A percentile compares a stretch with the other conserved stretches of the same genome.
These are phyloP conservation scores for Napeogenes inachia DNA, from an alignment of 2,888 invertebrate genomes.

Conservation along the genomic window DNA sequence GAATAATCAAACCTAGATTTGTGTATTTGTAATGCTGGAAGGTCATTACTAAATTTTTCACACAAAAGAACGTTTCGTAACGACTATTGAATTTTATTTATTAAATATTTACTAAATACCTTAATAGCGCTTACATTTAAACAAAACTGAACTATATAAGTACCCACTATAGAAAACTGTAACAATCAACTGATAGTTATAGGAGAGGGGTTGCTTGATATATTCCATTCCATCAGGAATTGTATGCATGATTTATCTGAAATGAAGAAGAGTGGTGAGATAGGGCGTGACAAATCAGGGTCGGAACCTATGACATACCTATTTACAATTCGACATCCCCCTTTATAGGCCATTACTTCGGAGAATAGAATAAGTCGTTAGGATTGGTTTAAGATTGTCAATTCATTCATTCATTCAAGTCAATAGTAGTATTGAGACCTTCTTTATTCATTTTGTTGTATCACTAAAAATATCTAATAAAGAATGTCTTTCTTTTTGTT, in stretches of 20 bases:
- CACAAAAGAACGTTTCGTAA: too few relatives aligned
- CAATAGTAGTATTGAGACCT: too few relatives aligned
- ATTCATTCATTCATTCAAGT: too few relatives aligned
- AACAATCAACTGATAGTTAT: background rate
- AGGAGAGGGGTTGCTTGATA: constrained; percentile 31
- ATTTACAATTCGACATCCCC: constrained; percentile 34
- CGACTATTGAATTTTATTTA: too few relatives aligned
- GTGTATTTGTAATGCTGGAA: too few relatives aligned
- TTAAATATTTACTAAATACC: too few relatives aligned
- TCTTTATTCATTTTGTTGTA: too few relatives aligned
- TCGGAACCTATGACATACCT: constrained; percentile 39
- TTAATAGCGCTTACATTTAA: background rate
- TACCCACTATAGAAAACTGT: background rate
- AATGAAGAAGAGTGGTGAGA: constrained; percentile 42
- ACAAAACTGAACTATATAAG: background rate
- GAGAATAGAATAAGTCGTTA: background rate
- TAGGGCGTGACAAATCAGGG: constrained; percentile 56
- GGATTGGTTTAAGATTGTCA: background rate
- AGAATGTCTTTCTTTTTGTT: too few relatives aligned
- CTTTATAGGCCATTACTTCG: constrained; percentile 2
- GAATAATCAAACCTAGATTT: too few relatives aligned
- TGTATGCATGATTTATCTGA: constrained; percentile 53
- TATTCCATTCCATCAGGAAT: constrained; percentile 44
- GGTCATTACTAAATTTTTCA: too few relatives aligned
- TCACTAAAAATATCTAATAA: too few relatives aligned